Evolutionary conservation across 2,797 vertebrate genomes (phyloP).

Genomic region (Pampus argenteus): DNA sequence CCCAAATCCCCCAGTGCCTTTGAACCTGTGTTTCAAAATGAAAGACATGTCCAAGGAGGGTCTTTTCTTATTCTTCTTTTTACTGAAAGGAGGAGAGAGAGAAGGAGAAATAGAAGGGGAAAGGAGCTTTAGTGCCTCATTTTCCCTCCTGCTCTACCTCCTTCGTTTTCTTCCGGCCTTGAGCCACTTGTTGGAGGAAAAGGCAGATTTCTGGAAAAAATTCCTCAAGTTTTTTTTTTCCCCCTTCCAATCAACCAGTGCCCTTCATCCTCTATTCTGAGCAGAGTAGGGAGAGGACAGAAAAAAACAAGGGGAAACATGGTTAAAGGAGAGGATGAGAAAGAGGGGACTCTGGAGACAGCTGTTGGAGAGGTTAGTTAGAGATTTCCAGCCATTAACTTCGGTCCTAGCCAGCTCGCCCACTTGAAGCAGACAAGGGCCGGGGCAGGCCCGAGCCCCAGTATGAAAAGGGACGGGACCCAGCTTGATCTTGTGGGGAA

Average conservation of each 20-base stretch:
- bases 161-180: conserved; percentile 83
- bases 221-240: too few relatives aligned
- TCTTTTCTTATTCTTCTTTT: conserved; percentile 83
- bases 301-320: conserved; percentile 68
- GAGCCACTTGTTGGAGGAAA: conserved; percentile 85
- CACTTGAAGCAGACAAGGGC: conserved; percentile 86
- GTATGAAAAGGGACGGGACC: conserved; percentile 82
- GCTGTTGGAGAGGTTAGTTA: conserved; percentile 88
- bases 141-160: conserved; percentile 69
- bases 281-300: conserved; percentile 55
- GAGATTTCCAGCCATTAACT: conserved; percentile 89
- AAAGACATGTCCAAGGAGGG: conserved; percentile 84
- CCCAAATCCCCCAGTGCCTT: conserved; percentile 81
- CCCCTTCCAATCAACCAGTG: conserved; percentile 74
- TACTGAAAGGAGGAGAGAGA: conserved; percentile 73
- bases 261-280: conserved; percentile 72
- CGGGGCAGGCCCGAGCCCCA: conserved; percentile 68
- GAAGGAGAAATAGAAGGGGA: conserved; percentile 56
- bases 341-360: conserved; percentile 80
- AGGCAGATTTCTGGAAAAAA: conserved; percentile 83
- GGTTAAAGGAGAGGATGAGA: conserved; percentile 72
- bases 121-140: conserved; percentile 73
- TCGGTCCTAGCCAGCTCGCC: conserved; percentile 81
- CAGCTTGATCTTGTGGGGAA: conserved; percentile 85
- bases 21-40: conserved; percentile 83